phyloP scores from a whole-genome alignment of 1,140 invertebrate species.

The Drosophila willistoni region DNA sequence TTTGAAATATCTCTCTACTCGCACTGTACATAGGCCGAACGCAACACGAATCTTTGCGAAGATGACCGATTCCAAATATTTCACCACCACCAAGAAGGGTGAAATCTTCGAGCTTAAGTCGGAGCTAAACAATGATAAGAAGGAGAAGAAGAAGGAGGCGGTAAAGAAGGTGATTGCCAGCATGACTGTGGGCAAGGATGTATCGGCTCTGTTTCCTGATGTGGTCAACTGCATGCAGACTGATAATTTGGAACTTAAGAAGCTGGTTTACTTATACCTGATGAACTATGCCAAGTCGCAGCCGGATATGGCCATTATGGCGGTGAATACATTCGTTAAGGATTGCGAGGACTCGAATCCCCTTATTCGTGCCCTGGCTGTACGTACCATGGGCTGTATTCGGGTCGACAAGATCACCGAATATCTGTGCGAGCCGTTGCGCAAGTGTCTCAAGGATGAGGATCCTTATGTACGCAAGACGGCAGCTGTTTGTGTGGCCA shows the following conservation, averaged over 20 bases:
- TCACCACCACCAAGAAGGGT: slow-evolving; percentile 99
- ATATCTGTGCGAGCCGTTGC: slow-evolving; percentile 98
- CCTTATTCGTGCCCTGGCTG: slow-evolving; percentile 98
- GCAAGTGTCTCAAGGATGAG: slow-evolving; percentile 99
- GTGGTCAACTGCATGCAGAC: slow-evolving; percentile 99
- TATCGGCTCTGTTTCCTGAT: slow-evolving; percentile 98
- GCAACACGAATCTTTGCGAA: slow-evolving; percentile 27
- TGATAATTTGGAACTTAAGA: slow-evolving; percentile 99
- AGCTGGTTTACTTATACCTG: slow-evolving; percentile 99
- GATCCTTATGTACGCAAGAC: slow-evolving; percentile 99
- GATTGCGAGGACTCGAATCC: slow-evolving; percentile 99
- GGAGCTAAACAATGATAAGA: slow-evolving; percentile 99
- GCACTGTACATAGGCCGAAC: slow-evolving; percentile 11
- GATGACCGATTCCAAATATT: slow-evolving; percentile 99
- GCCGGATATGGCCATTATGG: slow-evolving; percentile 99
- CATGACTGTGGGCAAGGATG: slow-evolving; percentile 99
- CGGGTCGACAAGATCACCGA: slow-evolving; percentile 99
- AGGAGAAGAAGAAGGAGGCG: slow-evolving; percentile 99
- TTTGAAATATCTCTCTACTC: neutral
- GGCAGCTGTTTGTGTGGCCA: slow-evolving; percentile 99
- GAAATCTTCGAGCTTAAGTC: slow-evolving; percentile 99
- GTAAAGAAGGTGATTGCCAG: slow-evolving; percentile 99
- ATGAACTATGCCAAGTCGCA: slow-evolving; percentile 99
- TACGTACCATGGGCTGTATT: slow-evolving; percentile 99
- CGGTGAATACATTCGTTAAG: slow-evolving; percentile 99